Percentiles rank a stretch among this genome's conserved stretches.
phyloP scores from a whole-genome alignment of 2,113 vertebrate genomes.

The Centropus unirufus region DNA sequence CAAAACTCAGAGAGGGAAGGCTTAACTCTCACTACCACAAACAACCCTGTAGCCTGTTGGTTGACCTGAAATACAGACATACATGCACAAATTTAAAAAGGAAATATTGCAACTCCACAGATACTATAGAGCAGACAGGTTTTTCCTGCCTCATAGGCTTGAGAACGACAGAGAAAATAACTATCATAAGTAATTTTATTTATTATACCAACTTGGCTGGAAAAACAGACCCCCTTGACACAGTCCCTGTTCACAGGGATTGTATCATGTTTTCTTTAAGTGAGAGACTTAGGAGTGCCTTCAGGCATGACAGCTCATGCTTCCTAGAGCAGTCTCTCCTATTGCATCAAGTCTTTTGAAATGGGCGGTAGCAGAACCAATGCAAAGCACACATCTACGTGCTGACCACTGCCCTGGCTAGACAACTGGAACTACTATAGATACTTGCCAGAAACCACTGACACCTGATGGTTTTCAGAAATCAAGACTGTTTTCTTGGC shows the following conservation, averaged over 20 bases:
- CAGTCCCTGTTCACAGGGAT: not conserved
- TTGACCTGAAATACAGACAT: not conserved
- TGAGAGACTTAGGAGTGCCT: not conserved
- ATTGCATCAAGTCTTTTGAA: not conserved
- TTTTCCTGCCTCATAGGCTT: not conserved
- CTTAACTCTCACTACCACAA: not conserved
- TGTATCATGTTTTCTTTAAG: not conserved
- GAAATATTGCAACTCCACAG: not conserved
- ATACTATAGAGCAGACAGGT: not conserved
- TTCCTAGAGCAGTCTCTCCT: not conserved
- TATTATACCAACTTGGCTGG: not conserved
- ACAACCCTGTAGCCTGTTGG: not conserved
- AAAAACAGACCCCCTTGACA: not conserved
- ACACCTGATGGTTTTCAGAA: not conserved
- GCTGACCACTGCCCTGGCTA: not conserved
- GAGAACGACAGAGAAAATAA: not conserved
- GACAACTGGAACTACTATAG: not conserved
- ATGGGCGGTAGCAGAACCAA: rapidly evolving
- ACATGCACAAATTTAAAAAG: not conserved
- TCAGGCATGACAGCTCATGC: not conserved
- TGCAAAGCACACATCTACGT: not conserved
- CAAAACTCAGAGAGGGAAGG: not conserved
- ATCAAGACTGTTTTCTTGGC: not conserved
- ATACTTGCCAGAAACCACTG: not conserved
- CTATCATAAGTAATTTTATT: not conserved